Base-by-base conservation (phyloP, 2,888 invertebrate species). In the Pelosia muscerda region DNA sequence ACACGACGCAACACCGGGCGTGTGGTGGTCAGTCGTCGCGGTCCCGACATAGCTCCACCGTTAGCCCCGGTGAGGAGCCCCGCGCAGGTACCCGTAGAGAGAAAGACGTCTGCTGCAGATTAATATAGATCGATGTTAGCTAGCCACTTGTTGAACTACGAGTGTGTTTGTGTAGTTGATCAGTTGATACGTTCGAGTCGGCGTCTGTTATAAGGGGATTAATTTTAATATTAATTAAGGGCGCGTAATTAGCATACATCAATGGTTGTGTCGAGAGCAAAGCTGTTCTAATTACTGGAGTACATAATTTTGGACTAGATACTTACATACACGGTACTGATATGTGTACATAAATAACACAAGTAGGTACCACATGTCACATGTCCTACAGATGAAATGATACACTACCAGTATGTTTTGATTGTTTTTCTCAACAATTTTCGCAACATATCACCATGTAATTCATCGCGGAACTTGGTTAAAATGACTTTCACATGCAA, bases 151-250 rank as follows among this genome's bases (percentile, higher is more conserved):
- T 9, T 38, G 9, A 9, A 34, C 58, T 15, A 59, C 34, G 23
- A 22, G 22, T 62, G 25, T 28, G 31, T 31, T 31, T 19, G 22
- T 13, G n/a, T 13, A 55, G 2, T 23, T 25, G 25, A 26, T 56
- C 31, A 64, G 13, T 26, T 26, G 49, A 64, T 57, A 42, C 64
- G 54, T 34, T 54, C 26, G 49, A 56, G 38, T 19, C 38, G 23
- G 23, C 10, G 23, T 31, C 26, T 57, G 64, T 66, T 49, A 53
- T 65, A 63, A 65, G 61, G 61, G 72, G 64, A 72, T 69, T 68
- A 63, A 75, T 72, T 68, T 68, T 60, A 69, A 75, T 69, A 75
- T 69, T 68, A 72, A 68, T 68, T 69, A 68, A 68, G 31, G 54
- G 62, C 66, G 64, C 42, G 56, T 72, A 64, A 72, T 69, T 65